Percentiles rank a stretch among this genome's conserved stretches.
Evolutionary conservation across 1,140 invertebrate species (phyloP).

Genomic region (Agraylea sexmaculata): DNA sequence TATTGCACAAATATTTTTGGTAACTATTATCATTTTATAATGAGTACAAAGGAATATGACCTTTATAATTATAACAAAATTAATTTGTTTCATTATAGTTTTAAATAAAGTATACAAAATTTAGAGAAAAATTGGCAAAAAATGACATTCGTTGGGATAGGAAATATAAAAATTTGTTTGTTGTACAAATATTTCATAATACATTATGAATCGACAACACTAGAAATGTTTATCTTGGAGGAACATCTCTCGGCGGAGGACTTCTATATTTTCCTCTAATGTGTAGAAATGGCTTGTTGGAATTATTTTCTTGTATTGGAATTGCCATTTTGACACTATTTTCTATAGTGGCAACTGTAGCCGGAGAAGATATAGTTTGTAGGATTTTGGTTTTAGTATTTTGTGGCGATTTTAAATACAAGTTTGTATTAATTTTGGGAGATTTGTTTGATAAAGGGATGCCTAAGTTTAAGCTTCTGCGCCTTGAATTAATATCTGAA

Average conservation of each 20-base stretch:
- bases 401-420: slow-evolving; percentile 10
- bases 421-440: slow-evolving; percentile 3
- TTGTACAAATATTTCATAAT: background rate
- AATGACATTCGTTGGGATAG: background rate
- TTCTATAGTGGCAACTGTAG: slow-evolving; percentile 35
- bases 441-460: slow-evolving; percentile 10
- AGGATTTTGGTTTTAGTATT: slow-evolving; percentile 3
- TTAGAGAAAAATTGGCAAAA: background rate
- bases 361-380: slow-evolving; percentile 10
- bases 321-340: slow-evolving; percentile 33
- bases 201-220: background rate
- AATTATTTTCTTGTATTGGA: slow-evolving; percentile 28
- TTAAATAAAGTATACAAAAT: background rate
- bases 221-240: slow-evolving; percentile 32
- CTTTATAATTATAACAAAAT: slow-evolving; percentile 2
- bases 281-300: slow-evolving; percentile 50
- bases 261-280: slow-evolving; percentile 62
- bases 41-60: background rate
- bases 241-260: slow-evolving; percentile 43
- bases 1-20: background rate
- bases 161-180: background rate
- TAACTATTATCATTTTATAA: background rate
- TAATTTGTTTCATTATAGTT: slow-evolving; percentile 1
- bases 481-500: slow-evolving; percentile 5
- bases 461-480: slow-evolving; percentile 17